Conservation (phyloP, 2,113 vertebrate species). For the Zootoca vivipara region DNA sequence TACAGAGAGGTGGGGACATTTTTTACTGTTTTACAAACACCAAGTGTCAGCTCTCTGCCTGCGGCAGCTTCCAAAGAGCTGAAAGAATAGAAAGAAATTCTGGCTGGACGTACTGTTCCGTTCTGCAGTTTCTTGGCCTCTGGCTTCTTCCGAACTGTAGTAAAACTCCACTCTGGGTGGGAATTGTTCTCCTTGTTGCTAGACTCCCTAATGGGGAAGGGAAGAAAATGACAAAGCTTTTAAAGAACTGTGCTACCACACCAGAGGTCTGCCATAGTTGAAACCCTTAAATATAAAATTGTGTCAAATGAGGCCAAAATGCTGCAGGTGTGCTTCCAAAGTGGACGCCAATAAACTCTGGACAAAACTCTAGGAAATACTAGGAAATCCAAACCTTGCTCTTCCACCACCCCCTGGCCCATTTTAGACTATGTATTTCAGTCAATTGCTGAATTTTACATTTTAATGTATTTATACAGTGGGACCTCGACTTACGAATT, state of each 20-base stretch:
- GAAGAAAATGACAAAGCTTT: not conserved
- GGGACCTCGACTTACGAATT: no score
- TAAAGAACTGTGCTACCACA: not conserved
- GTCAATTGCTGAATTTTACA: no score
- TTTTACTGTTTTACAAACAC: not conserved
- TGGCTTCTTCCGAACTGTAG: slow-evolving; percentile 92
- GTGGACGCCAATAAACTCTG: not conserved
- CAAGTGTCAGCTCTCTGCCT: not conserved
- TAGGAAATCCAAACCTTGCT: not conserved
- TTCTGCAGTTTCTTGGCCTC: slow-evolving; percentile 89
- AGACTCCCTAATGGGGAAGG: slow-evolving; percentile 80
- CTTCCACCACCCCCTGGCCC: not conserved
- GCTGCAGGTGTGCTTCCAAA: not conserved
- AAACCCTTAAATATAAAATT: not conserved
- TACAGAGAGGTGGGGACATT: not conserved
- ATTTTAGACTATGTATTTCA: not conserved
- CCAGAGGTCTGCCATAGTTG: not conserved
- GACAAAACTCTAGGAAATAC: not conserved
- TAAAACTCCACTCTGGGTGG: slow-evolving; percentile 91
- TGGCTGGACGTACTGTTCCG: slow-evolving; percentile 78
- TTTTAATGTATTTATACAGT: no score
- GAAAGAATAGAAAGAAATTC: not conserved
- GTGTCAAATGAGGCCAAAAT: not conserved
- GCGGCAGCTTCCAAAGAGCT: not conserved
- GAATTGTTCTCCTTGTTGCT: slow-evolving; percentile 87